Percentiles rank a stretch among this genome's conserved stretches.
Conservation (phyloP, 2,888 invertebrate genomes). For the Aethes cnicana region DNA sequence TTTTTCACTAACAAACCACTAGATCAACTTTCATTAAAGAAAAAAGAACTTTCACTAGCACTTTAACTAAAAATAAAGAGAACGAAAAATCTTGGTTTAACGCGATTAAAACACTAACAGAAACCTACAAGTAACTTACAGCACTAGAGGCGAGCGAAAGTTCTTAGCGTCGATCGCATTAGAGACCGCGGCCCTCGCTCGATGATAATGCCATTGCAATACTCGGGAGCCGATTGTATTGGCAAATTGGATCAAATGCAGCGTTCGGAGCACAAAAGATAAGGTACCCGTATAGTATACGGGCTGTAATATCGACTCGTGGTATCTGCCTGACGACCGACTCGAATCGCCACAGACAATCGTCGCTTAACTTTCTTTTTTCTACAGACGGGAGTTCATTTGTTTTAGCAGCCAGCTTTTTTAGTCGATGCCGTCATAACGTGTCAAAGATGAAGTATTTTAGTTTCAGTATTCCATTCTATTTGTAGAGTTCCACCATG, state of each 20-base stretch:
- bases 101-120: not conserved
- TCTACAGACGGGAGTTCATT: slow-evolving; percentile 49
- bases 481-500: too few species aligned
- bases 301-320: slow-evolving; percentile 69
- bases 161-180: slow-evolving; percentile 69
- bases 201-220: slow-evolving; percentile 79
- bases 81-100: too few species aligned
- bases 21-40: not conserved
- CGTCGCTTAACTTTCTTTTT: slow-evolving; percentile 50
- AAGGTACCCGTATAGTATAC: slow-evolving; percentile 51
- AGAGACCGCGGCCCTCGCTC: slow-evolving; percentile 63
- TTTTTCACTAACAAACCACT: too few species aligned
- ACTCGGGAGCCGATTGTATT: slow-evolving; percentile 80
- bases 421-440: too few species aligned
- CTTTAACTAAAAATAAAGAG: too few species aligned
- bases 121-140: slow-evolving; percentile 19
- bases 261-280: slow-evolving; percentile 78
- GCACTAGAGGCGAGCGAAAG: slow-evolving; percentile 53
- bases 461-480: too few species aligned
- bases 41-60: too few species aligned
- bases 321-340: slow-evolving; percentile 52
- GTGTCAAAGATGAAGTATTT: too few species aligned
- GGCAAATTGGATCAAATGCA: slow-evolving; percentile 83
- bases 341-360: slow-evolving; percentile 51
- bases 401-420: too few species aligned